These are phyloP conservation scores for Catalaphyllia jardinei DNA, from an alignment of 64 coral and sea anemone species.

Conservation along the genomic window DNA sequence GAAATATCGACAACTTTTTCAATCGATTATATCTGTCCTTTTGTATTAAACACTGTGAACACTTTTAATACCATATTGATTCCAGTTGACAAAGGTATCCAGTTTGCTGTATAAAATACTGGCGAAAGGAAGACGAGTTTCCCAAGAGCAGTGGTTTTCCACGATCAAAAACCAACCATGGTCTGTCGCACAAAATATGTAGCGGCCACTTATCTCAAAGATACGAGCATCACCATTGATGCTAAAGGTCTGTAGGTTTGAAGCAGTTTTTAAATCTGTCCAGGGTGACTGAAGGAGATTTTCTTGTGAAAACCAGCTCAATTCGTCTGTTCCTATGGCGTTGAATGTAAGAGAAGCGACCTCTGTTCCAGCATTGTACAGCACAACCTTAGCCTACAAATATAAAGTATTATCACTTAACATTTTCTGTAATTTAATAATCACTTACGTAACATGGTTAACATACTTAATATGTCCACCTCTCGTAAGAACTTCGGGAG, in stretches of 20 bases:
- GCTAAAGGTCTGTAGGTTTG: neutral
- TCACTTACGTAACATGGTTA: too few relatives aligned
- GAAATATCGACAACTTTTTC: too few relatives aligned
- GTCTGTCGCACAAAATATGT: neutral
- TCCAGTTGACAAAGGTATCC: neutral
- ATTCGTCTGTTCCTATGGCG: neutral
- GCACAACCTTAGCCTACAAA: slow-evolving; percentile 3
- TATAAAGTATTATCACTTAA: neutral
- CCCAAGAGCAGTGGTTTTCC: neutral
- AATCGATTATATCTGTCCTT: too few relatives aligned
- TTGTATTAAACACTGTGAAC: too few relatives aligned
- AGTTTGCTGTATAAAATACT: neutral
- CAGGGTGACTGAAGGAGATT: slow-evolving; percentile 26
- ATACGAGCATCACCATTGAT: neutral
- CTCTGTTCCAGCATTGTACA: slow-evolving; percentile 15
- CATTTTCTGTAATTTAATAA: too few relatives aligned
- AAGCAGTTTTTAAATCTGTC: slow-evolving; percentile 11
- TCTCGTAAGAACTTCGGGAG: too few relatives aligned
- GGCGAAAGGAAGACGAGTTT: neutral
- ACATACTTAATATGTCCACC: too few relatives aligned
- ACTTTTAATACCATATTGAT: neutral
- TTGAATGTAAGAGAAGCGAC: neutral
- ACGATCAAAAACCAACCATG: neutral
- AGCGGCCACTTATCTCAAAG: neutral
- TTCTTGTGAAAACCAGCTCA: slow-evolving; percentile 16